These are phyloP conservation scores for Hydrophis major DNA, from an alignment of 2,797 vertebrate species.

Conservation along the genomic window DNA sequence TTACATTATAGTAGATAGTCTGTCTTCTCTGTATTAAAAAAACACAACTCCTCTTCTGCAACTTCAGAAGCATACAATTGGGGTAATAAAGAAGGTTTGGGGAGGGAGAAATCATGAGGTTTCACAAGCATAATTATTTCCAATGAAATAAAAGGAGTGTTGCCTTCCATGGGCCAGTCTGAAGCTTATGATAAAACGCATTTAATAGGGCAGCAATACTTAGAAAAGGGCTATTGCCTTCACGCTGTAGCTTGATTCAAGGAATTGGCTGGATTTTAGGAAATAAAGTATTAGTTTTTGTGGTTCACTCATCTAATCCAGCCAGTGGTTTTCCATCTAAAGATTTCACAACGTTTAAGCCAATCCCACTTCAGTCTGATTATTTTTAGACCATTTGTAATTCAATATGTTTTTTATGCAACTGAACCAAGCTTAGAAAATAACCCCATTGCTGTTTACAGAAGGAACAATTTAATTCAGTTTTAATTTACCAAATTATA, in stretches of 20 bases:
- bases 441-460: neutral
- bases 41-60: neutral
- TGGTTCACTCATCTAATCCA: neutral
- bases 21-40: neutral
- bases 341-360: neutral
- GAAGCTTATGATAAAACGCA: neutral
- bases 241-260: neutral
- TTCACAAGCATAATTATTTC: neutral
- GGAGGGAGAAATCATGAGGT: neutral
- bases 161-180: neutral
- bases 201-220: neutral
- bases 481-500: neutral
- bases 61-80: neutral
- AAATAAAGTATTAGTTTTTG: neutral
- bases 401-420: neutral
- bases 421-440: neutral
- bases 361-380: neutral
- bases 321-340: neutral
- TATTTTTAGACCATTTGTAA: neutral
- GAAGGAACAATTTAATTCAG: neutral
- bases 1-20: neutral
- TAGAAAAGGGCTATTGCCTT: neutral
- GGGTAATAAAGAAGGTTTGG: neutral
- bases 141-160: neutral
- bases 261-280: neutral